Conservation (phyloP, 2,888 invertebrate genomes). For the Epicampocera succincta region DNA sequence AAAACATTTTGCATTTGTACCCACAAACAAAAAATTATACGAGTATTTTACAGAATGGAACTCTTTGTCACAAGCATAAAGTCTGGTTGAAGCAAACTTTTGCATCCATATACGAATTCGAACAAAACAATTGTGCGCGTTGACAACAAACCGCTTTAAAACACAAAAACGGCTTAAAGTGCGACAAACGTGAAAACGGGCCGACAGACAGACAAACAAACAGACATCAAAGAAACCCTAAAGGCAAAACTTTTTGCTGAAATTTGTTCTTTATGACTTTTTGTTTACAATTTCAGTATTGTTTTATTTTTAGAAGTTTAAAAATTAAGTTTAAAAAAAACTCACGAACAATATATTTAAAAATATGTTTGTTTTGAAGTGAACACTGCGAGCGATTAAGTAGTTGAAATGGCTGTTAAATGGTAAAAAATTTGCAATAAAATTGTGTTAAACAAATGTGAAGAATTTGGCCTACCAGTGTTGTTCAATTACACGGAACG, state of each 20-base stretch:
- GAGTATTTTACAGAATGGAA: neutral
- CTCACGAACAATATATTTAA: no score
- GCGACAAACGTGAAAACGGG: slow-evolving; percentile 24
- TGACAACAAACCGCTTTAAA: slow-evolving; percentile 49
- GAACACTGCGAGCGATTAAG: neutral
- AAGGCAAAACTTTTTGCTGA: slow-evolving; percentile 24
- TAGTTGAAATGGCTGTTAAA: no score
- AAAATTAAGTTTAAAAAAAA: slow-evolving; percentile 7
- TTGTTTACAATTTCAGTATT: slow-evolving; percentile 27
- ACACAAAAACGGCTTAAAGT: slow-evolving; percentile 26
- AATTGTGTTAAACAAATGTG: no score
- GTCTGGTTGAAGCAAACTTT: slow-evolving; percentile 30
- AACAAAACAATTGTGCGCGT: slow-evolving; percentile 36
- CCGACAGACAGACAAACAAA: neutral
- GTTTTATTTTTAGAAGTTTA: slow-evolving; percentile 24
- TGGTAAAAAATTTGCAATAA: no score
- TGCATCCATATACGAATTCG: slow-evolving; percentile 15
- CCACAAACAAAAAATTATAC: neutral
- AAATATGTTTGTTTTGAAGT: neutral
- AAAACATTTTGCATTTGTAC: slow-evolving; percentile 26
- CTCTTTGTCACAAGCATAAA: slow-evolving; percentile 24
- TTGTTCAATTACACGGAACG: no score
- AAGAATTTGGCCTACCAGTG: no score
- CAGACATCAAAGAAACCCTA: slow-evolving; percentile 9
- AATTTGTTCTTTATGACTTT: slow-evolving; percentile 36